These are phyloP conservation scores for Zygothrica quintamaculata DNA, from an alignment of 2,888 invertebrate species.

Conservation along the genomic window DNA sequence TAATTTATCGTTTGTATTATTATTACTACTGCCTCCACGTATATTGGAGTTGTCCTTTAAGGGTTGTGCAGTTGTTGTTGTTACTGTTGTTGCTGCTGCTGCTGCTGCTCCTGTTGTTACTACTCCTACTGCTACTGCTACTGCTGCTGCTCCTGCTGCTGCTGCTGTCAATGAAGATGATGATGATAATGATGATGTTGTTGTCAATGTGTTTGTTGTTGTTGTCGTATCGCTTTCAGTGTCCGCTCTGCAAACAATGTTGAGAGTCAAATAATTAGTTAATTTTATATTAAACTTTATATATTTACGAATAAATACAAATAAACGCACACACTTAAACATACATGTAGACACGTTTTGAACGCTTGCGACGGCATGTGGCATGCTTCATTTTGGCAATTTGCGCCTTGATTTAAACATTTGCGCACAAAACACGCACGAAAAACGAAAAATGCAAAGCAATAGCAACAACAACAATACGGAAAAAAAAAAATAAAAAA, in stretches of 20 bases:
- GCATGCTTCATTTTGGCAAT: constrained; percentile 53
- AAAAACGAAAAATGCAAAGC: not conserved
- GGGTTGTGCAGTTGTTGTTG: constrained; percentile 73
- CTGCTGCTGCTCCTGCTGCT: constrained; percentile 42
- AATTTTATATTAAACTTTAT: constrained; percentile 12
- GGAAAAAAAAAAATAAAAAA: not conserved
- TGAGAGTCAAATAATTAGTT: constrained; percentile 1
- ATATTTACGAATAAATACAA: constrained; percentile 18
- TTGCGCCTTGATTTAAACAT: constrained; percentile 13
- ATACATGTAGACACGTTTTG: constrained; percentile 46
- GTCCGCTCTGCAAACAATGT: constrained; percentile 75
- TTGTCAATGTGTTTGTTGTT: constrained; percentile 50
- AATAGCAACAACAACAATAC: too few species aligned
- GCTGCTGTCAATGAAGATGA: constrained; percentile 29
- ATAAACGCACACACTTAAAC: constrained; percentile 20
- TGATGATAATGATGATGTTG: constrained; percentile 32
- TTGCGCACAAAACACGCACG: constrained; percentile 2
- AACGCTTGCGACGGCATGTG: constrained; percentile 44
- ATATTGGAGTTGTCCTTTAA: constrained; percentile 84
- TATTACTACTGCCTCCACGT: constrained; percentile 75
- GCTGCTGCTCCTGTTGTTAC: constrained; percentile 14
- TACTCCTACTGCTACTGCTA: constrained; percentile 19
- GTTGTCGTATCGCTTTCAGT: constrained; percentile 74
- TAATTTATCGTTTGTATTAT: constrained; percentile 83
- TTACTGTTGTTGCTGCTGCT: constrained; percentile 42